Evolutionary conservation across 2,797 vertebrate genomes (phyloP).

Genomic region (Alectoris magna): DNA sequence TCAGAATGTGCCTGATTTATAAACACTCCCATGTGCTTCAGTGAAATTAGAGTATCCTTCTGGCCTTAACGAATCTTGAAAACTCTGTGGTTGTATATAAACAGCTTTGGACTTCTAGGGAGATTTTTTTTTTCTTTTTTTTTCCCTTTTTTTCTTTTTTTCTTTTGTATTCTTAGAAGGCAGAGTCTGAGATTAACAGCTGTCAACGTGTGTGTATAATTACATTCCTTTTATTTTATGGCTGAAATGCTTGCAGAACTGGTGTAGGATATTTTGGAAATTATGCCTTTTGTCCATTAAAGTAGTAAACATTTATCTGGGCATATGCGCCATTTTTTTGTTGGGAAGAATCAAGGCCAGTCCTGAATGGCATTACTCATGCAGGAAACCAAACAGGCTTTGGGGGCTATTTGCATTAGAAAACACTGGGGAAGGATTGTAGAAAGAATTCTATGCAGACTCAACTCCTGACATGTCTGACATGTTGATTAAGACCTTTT

Average conservation of each 20-base stretch:
- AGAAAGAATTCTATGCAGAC: constrained; percentile 8
- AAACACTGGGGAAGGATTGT: neutral
- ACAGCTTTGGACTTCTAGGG: neutral
- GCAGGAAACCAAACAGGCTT: neutral
- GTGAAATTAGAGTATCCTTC: neutral
- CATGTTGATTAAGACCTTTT: constrained; percentile 45
- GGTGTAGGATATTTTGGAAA: neutral
- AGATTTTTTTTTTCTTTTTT: neutral
- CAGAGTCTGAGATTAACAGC: neutral
- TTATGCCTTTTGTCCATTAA: neutral
- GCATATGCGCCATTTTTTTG: neutral
- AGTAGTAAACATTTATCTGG: neutral
- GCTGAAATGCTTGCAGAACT: neutral
- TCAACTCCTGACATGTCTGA: neutral
- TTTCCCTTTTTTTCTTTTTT: neutral
- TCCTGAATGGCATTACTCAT: constrained; percentile 17
- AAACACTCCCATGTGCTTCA: neutral
- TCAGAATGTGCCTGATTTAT: neutral
- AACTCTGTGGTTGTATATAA: neutral
- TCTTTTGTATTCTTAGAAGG: neutral
- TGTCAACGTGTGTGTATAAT: neutral
- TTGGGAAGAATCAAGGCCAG: neutral
- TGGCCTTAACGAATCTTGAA: neutral
- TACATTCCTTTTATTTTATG: neutral
- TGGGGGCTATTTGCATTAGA: constrained; percentile 45